A percentile compares a stretch with the other conserved stretches of the same genome.
phyloP scores from a whole-genome alignment of 2,797 vertebrate species.

The Falco cherrug region DNA sequence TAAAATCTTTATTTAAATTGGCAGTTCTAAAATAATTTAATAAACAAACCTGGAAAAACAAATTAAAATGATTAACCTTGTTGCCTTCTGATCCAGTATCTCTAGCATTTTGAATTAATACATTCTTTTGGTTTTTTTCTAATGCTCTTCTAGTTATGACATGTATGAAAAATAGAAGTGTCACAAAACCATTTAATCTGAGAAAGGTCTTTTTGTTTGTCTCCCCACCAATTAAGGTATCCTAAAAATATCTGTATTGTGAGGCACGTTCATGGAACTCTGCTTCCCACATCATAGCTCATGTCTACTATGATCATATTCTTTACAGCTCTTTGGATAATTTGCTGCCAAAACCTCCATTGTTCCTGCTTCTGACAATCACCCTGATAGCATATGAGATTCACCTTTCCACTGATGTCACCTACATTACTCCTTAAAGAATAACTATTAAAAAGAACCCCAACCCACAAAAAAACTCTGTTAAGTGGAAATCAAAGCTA shows the following conservation, averaged over 20 bases:
- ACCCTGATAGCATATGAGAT: neutral
- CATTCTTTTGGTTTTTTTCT: neutral
- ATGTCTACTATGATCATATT: neutral
- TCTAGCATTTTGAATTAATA: neutral
- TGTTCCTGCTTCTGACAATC: neutral
- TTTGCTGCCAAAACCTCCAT: neutral
- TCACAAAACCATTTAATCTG: neutral
- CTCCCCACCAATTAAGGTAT: neutral
- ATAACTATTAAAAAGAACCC: neutral
- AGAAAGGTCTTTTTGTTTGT: neutral
- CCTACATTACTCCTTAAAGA: neutral
- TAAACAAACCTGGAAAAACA: neutral
- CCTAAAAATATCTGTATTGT: neutral
- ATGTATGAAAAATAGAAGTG: neutral
- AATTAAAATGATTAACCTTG: neutral
- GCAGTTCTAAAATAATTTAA: neutral
- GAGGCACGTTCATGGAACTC: neutral
- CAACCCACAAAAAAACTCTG: neutral
- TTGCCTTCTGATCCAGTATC: neutral
- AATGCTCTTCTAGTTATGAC: neutral
- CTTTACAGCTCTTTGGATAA: neutral
- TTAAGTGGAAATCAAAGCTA: neutral
- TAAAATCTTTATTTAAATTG: neutral
- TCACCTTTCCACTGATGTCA: neutral
- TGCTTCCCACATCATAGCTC: neutral